A percentile compares a stretch with the other conserved stretches of the same genome.
These are phyloP conservation scores for Climacteris rufus DNA, from an alignment of 2,113 vertebrate species.

Conservation along the genomic window DNA sequence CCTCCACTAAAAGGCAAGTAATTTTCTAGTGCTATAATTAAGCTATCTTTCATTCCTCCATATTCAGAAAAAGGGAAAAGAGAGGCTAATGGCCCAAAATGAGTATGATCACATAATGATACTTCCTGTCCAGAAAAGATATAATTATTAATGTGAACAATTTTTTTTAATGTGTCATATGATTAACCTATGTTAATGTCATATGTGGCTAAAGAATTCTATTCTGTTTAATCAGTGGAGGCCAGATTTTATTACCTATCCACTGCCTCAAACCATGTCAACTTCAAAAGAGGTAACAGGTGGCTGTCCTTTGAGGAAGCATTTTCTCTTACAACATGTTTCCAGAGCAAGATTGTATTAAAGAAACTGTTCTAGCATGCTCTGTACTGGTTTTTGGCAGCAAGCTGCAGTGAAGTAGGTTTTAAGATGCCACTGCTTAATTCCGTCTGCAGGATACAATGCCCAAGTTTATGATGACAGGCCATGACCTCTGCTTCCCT, in stretches of 20 bases:
- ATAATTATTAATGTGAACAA: not conserved
- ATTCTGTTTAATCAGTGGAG: not conserved
- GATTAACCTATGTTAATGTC: not conserved
- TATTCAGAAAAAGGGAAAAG: not conserved
- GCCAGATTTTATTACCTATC: not conserved
- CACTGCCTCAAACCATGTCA: not conserved
- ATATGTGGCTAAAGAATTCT: not conserved
- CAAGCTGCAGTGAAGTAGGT: not conserved
- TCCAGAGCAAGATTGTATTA: not conserved
- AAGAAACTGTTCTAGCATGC: not conserved
- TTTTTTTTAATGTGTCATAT: not conserved
- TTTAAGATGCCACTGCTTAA: not conserved
- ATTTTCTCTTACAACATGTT: not conserved
- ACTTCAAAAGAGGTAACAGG: not conserved
- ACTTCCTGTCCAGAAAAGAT: not conserved
- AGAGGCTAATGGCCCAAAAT: slow-evolving; percentile 3
- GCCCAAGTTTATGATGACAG: not conserved
- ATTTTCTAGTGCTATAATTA: slow-evolving; percentile 51
- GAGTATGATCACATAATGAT: not conserved
- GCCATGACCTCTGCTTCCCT: not conserved
- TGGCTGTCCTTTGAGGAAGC: not conserved
- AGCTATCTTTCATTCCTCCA: slow-evolving; percentile 8
- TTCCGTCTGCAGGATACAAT: not conserved
- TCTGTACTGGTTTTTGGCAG: not conserved
- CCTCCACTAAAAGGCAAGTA: not conserved